Conservation (phyloP, 2,888 invertebrate species). For the Caenorhabditis sp. region DNA sequence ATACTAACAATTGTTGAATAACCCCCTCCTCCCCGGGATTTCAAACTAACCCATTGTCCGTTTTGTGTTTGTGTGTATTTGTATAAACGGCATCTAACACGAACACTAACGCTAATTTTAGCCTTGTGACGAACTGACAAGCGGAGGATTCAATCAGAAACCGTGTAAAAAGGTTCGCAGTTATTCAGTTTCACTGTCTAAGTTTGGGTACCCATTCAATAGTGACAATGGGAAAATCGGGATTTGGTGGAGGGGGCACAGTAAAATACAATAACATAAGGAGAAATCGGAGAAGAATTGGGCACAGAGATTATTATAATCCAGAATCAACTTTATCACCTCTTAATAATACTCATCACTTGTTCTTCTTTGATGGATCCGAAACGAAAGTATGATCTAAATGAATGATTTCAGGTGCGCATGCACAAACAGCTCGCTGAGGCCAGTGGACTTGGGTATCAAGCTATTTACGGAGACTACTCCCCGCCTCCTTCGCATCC, state of each 20-base stretch:
- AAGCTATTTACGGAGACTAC: conserved; percentile 65
- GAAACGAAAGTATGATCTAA: background rate
- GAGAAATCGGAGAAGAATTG: background rate
- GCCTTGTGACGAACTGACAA: conserved; percentile 5
- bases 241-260: background rate
- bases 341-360: background rate
- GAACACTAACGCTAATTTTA: conserved; percentile 21
- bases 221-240: background rate
- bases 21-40: background rate
- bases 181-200: background rate
- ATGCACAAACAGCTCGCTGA: conserved; percentile 74
- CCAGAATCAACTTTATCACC: background rate
- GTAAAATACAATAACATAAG: background rate
- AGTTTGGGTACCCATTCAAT: background rate
- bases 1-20: conserved; percentile 28
- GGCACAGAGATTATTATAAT: background rate
- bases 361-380: background rate
- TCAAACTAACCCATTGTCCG: background rate
- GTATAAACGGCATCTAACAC: background rate
- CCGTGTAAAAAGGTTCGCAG: conserved; percentile 28
- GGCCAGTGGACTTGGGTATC: conserved; percentile 58
- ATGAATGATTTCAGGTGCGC: conserved; percentile 67
- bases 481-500: conserved; percentile 65
- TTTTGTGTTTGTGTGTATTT: background rate
- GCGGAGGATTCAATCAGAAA: background rate